Evolutionary conservation across 2,113 vertebrate genomes (phyloP).

Genomic region (Dipodomys stephensi): DNA sequence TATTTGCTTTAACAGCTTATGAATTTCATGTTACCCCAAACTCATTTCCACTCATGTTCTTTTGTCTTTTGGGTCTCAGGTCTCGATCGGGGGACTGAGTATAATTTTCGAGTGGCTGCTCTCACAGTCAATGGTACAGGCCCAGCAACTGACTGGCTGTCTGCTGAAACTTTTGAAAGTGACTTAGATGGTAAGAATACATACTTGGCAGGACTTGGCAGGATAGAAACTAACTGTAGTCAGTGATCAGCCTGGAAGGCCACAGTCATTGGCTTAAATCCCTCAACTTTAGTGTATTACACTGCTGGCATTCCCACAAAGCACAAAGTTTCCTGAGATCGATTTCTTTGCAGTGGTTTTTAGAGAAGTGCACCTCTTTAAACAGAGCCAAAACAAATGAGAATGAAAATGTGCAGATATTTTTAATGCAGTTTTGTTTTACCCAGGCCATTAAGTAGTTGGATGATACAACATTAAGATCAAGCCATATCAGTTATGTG

Average conservation of each 20-base stretch:
- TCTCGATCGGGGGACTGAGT: conserved; percentile 96
- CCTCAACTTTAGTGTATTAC: background rate
- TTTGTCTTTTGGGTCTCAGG: conserved; percentile 84
- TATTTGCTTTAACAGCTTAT: background rate
- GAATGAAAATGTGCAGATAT: background rate
- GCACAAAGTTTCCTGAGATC: background rate
- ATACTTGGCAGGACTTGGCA: background rate
- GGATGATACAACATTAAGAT: conserved; percentile 1
- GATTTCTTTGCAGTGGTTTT: fast-evolving
- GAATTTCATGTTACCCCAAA: background rate
- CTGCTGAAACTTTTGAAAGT: conserved; percentile 97
- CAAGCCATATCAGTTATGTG: background rate
- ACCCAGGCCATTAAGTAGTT: background rate
- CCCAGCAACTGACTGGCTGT: conserved; percentile 94
- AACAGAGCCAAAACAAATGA: background rate
- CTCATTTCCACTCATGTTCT: background rate
- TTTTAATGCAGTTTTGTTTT: background rate
- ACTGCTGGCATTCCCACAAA: fast-evolving
- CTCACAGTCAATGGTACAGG: conserved; percentile 95
- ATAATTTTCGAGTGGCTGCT: conserved; percentile 95
- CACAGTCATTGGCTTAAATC: background rate
- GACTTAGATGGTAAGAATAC: conserved; percentile 94
- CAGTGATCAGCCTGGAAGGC: background rate
- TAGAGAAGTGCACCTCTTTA: background rate
- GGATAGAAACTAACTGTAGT: background rate